Evolutionary conservation across 2,888 invertebrate genomes (phyloP).

Genomic region (Rhabditophanes sp.): DNA sequence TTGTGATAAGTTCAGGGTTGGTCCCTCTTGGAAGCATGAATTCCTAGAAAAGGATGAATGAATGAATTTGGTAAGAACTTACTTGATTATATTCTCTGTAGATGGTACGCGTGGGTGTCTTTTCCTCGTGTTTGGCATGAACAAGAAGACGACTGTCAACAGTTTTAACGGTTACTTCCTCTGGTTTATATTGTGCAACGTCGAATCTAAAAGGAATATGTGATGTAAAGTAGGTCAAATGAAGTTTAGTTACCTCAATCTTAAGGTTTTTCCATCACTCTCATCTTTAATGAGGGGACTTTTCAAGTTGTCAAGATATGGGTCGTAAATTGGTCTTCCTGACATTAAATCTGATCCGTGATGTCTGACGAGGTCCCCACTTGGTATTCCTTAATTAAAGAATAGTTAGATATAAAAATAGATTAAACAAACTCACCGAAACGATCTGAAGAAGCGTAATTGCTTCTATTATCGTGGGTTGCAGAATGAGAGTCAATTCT

Average conservation of each 20-base stretch:
- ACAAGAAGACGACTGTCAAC: slow-evolving; percentile 75
- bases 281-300: slow-evolving; percentile 84
- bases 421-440: no score
- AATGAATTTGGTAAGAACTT: slow-evolving; percentile 3
- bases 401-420: no score
- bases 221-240: background rate
- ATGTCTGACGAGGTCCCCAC: no score
- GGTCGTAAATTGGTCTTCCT: slow-evolving; percentile 40
- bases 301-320: slow-evolving; percentile 43
- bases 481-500: no score
- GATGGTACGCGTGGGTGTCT: slow-evolving; percentile 82
- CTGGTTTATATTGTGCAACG: slow-evolving; percentile 80
- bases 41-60: slow-evolving; percentile 49
- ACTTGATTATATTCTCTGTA: slow-evolving; percentile 82
- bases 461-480: no score
- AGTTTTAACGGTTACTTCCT: slow-evolving; percentile 84
- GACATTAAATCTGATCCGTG: slow-evolving; percentile 30
- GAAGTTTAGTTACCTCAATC: slow-evolving; percentile 55
- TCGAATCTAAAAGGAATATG: slow-evolving; percentile 55
- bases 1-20: slow-evolving; percentile 84
- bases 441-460: no score
- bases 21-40: slow-evolving; percentile 90
- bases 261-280: slow-evolving; percentile 77
- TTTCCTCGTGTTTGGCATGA: slow-evolving; percentile 94
- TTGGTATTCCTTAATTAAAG: no score